These are phyloP conservation scores for Lasioglossum pauxillum DNA, from an alignment of 2,888 invertebrate species.

Conservation along the genomic window DNA sequence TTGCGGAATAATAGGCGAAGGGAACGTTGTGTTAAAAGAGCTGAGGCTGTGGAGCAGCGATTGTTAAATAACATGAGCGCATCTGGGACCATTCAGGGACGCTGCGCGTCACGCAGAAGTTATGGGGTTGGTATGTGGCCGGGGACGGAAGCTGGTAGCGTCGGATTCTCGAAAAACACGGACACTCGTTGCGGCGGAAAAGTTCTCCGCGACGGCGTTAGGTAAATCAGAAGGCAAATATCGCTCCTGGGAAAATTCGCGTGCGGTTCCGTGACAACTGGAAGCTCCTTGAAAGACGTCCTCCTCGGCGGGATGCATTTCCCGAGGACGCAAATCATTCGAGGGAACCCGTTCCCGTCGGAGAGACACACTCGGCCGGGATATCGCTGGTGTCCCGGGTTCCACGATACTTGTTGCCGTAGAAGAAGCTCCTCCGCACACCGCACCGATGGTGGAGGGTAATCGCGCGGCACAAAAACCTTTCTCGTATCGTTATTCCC, in stretches of 20 bases:
- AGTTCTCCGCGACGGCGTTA: neutral
- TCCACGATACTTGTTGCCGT: constrained; percentile 3
- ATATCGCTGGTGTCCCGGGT: neutral
- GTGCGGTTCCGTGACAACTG: neutral
- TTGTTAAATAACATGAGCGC: neutral
- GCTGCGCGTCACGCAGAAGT: neutral
- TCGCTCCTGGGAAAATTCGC: neutral
- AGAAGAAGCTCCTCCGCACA: neutral
- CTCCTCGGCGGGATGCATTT: neutral
- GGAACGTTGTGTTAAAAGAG: neutral
- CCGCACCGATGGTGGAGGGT: neutral
- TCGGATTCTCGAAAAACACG: neutral
- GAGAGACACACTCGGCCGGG: neutral
- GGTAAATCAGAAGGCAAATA: neutral
- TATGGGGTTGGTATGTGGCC: neutral
- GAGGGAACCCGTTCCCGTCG: neutral
- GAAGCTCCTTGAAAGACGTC: neutral
- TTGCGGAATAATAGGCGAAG: neutral
- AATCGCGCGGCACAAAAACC: constrained; percentile 24
- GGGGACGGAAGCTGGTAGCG: neutral
- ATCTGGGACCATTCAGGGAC: neutral
- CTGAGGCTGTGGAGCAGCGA: neutral
- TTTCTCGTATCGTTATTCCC: constrained; percentile 36
- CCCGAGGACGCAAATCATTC: neutral
- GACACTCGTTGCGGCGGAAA: neutral